phyloP scores from a whole-genome alignment of 2,797 vertebrate species.

The Botia almorhae region DNA sequence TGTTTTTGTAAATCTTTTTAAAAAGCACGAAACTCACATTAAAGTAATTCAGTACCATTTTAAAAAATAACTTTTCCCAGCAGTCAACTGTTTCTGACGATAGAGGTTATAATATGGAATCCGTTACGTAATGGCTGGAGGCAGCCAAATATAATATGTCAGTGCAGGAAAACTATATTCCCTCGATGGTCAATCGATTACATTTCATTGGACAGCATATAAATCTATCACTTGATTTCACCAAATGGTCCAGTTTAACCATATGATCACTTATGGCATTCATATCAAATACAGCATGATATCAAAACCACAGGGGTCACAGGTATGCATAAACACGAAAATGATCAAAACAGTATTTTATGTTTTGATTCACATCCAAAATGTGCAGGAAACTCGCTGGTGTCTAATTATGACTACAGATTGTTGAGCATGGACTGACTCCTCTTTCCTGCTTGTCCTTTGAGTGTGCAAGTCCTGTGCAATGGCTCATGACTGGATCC shows the following conservation, averaged over 20 bases:
- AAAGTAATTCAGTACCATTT: neutral
- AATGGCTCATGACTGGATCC: constrained; percentile 34
- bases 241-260: neutral
- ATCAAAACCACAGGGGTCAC: constrained; percentile 2
- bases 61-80: neutral
- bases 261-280: neutral
- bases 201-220: neutral
- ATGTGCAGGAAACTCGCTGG: constrained; percentile 20
- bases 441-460: neutral
- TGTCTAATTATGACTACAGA: constrained; percentile 3
- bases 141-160: neutral
- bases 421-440: neutral
- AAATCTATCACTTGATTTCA: neutral
- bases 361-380: neutral
- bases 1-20: neutral
- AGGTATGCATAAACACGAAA: neutral
- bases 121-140: neutral
- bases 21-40: neutral
- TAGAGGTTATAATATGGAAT: neutral
- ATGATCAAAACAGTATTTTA: neutral
- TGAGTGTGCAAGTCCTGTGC: constrained; percentile 17
- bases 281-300: neutral
- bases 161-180: neutral
- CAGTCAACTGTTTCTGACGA: neutral
- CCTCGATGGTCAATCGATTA: neutral